Base-by-base conservation (phyloP, 2,888 invertebrate genomes). In the Bellardia pandia region DNA sequence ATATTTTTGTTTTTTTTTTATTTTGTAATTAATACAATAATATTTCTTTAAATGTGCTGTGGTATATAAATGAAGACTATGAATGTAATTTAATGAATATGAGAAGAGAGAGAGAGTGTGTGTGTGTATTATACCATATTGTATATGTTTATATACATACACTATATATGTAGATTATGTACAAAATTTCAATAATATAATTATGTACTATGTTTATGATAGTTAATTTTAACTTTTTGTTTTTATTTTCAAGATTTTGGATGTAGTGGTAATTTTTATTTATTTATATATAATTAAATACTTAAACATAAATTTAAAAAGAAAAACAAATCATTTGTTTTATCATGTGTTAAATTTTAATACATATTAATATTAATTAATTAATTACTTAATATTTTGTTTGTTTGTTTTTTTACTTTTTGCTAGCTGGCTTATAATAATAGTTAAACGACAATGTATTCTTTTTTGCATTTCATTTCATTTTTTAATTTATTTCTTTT, bases 1-100 rank as follows among this genome's bases (percentile, higher is more conserved):
- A 68, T 62, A 68, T 51, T 40, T 75, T 8, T 76, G 3, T 51
- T 81, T 76, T 83, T 68, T 53, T 66, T 58, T 33, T 81, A 75
- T 81, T 86, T 77, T 86, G 76, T 80, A 86, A 86, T 86, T 83
- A 69, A 83, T 86, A 86, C 78, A 86, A 83, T 86, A 60, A 62
- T 76, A 62, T 83, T 76, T 86, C 51, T 74, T 87, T 78, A 76
- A 76, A 87, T 87, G 84, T 87, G 84, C 84, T 68, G 78, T 75
- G 60, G 72, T 79, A 60, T 81, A 75, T 84, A 87, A 85, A 86
- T 86, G 86, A 83, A 85, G 84, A 86, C 86, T 86, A 72, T 74
- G 48, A 72, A 76, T 75, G 68, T 53, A 86, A n/a, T 42, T 79
- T 3, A 45, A 64, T 82, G 80, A 68, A 68, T 75, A 87, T 80